Base-by-base conservation (phyloP, 2,113 vertebrate species). In the Lophius piscatorius region DNA sequence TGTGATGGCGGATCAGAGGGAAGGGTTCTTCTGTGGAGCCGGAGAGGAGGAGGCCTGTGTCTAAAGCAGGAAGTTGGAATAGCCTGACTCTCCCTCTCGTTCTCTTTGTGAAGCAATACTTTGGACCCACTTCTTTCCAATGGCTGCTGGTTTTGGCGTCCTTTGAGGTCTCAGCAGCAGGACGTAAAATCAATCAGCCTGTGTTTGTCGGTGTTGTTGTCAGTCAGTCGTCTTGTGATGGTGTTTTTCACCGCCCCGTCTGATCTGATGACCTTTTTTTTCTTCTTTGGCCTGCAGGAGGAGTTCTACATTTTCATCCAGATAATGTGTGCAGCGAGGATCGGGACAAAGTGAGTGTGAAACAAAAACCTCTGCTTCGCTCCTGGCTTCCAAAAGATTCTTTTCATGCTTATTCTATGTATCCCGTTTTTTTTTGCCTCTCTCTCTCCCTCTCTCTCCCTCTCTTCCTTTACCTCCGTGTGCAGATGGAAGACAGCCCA, bases 401-500 rank as follows among this genome's bases (percentile, higher is more conserved):
- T 66, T 28, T 34, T 66, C 14, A 56, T 40, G 46, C 56, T 72
- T n/a, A 57, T 49, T 28, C 12, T 46, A 4, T 20, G 9, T 46
- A 11, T 36, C 29, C n/a, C 29, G 16, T 40, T 51, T 23, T 51
- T 28, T 49, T 33, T 28, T 28, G 12, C 17, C 17, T 40, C 48
- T 28, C 8, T 70, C 34, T 41, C 7, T 24, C 33, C 23, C 45
- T 17, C 29, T 50, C n/a, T 23, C 20, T 44, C 9, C 34, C 18
- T 31, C 26, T 28, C 21, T 42, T 57, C 5, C 55, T 35, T 23
- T 12, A 17, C 52, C 39, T 72, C 16, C 40, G 3, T 59, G 23
- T 73, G 36, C 75, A 99, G 97, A 94, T 94, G 7, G 97, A 99
- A 90, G 97, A 96, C 74, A 96, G 95, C 74, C 96, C 97, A 12